Evolutionary conservation across 2,113 vertebrate genomes (phyloP).

Genomic region (Oenanthe oenanthe): DNA sequence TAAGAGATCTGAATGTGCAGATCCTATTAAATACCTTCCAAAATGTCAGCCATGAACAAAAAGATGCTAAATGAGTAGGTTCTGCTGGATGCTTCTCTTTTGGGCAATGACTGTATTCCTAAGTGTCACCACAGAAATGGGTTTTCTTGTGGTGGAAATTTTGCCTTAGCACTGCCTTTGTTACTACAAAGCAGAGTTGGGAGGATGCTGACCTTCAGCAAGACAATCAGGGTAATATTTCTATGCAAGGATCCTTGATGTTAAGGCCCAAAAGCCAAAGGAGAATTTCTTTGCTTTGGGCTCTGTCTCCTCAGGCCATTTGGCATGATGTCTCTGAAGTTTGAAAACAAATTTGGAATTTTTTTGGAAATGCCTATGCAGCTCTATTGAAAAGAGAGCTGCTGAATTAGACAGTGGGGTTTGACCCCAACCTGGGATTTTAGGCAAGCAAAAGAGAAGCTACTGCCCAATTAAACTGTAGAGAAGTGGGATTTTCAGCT

Average conservation of each 20-base stretch:
- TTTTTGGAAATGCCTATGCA: not conserved
- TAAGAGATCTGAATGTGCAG: not conserved
- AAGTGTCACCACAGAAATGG: not conserved
- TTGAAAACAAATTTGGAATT: not conserved
- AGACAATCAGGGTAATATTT: not conserved
- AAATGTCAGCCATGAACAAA: not conserved
- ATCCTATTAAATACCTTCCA: not conserved
- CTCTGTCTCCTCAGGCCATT: not conserved
- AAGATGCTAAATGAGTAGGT: not conserved
- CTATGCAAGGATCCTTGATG: not conserved
- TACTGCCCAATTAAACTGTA: not conserved
- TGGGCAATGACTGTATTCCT: not conserved
- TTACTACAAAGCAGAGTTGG: not conserved
- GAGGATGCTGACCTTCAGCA: not conserved
- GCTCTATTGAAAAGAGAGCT: not conserved
- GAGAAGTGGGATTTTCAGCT: conserved; percentile 5
- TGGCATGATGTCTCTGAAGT: not conserved
- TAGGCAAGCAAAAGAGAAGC: not conserved
- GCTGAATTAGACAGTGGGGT: not conserved
- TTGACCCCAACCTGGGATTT: not conserved
- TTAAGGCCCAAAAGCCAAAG: not conserved
- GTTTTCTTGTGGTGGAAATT: not conserved
- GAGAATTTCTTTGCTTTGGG: not conserved
- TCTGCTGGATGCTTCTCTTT: not conserved
- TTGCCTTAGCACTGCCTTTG: not conserved